Conservation (phyloP, 2,797 vertebrate genomes). For the Phyllotis vaccarum region DNA sequence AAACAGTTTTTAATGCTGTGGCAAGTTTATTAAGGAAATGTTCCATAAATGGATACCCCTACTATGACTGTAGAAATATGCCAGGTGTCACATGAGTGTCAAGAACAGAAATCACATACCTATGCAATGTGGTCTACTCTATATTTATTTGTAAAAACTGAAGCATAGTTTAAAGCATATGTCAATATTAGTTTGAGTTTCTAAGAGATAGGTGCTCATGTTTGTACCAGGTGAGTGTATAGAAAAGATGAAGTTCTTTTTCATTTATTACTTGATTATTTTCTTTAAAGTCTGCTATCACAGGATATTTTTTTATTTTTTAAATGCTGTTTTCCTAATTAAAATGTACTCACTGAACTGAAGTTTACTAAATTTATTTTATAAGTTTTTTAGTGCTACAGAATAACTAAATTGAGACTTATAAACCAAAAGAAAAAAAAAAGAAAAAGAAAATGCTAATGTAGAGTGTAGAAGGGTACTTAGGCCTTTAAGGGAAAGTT, state of each 20-base stretch:
- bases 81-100: slow-evolving; percentile 87
- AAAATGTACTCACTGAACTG: slow-evolving; percentile 87
- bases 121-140: slow-evolving; percentile 93
- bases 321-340: slow-evolving; percentile 91
- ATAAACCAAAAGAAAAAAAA: too few relatives aligned
- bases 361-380: slow-evolving; percentile 90
- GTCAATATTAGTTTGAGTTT: slow-evolving; percentile 86
- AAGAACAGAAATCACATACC: slow-evolving; percentile 91
- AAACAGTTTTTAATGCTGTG: slow-evolving; percentile 69
- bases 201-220: slow-evolving; percentile 84
- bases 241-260: slow-evolving; percentile 89
- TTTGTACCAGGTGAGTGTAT: slow-evolving; percentile 88
- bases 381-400: slow-evolving; percentile 90
- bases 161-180: slow-evolving; percentile 87
- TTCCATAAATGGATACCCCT: slow-evolving; percentile 84
- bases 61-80: slow-evolving; percentile 89
- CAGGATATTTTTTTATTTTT: slow-evolving; percentile 90
- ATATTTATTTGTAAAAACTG: slow-evolving; percentile 94
- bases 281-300: slow-evolving; percentile 88
- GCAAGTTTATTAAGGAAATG: slow-evolving; percentile 77
- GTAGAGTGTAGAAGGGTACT: too few relatives aligned
- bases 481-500: too few relatives aligned
- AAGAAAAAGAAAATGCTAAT: too few relatives aligned
- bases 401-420: slow-evolving; percentile 88
- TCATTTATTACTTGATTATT: slow-evolving; percentile 87